A percentile compares a stretch with the other conserved stretches of the same genome.
phyloP scores from a whole-genome alignment of 2,113 vertebrate species.

The Craseonycteris thonglongyai region DNA sequence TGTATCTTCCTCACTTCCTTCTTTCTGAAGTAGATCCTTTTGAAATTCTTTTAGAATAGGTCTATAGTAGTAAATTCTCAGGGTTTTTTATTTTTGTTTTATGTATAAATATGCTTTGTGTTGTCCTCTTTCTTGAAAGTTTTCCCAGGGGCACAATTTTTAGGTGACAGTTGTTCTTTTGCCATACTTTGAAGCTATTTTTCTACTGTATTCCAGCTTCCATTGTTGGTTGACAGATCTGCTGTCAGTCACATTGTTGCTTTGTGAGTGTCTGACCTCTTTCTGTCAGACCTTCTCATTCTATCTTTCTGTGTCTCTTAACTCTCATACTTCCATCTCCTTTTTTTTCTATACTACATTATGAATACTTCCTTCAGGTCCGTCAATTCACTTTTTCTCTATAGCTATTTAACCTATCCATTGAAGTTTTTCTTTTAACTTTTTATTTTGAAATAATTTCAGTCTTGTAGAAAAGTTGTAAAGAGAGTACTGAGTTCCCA shows the following conservation, averaged over 20 bases:
- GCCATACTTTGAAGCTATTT: background rate
- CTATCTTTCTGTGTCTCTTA: background rate
- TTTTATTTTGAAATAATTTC: background rate
- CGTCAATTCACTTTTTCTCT: background rate
- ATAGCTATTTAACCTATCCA: background rate
- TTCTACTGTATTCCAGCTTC: background rate
- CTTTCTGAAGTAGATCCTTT: background rate
- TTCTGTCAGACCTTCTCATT: background rate
- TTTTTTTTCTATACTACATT: background rate
- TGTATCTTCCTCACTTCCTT: background rate
- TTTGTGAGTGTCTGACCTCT: background rate
- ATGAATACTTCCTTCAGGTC: background rate
- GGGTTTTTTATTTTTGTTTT: background rate
- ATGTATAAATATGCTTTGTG: background rate
- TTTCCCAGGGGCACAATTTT: background rate
- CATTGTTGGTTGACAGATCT: background rate
- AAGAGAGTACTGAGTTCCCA: background rate
- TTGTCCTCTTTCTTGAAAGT: background rate
- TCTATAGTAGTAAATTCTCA: background rate
- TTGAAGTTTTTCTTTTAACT: background rate
- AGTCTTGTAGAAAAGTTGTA: background rate
- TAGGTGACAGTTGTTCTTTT: background rate
- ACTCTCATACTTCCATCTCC: background rate
- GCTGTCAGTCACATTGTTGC: accelerated
- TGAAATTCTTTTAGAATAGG: background rate